phyloP scores from a whole-genome alignment of 2,797 vertebrate genomes.

The Enteromius fasciolatus region DNA sequence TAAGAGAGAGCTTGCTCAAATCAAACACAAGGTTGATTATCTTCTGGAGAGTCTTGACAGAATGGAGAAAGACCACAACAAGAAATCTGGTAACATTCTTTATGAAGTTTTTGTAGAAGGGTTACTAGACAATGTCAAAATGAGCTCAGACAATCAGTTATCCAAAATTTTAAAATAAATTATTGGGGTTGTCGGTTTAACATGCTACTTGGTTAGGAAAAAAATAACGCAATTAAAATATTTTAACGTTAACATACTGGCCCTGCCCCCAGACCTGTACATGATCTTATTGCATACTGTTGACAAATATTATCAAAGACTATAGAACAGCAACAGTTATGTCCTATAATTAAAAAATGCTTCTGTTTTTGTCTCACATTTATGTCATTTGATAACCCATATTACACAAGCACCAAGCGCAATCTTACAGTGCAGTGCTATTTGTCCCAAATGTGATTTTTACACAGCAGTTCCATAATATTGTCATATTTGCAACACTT shows the following conservation, averaged over 20 bases:
- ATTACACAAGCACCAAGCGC: too few species aligned
- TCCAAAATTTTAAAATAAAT: background rate
- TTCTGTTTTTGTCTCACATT: too few species aligned
- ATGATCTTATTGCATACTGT: too few species aligned
- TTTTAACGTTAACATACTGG: too few species aligned
- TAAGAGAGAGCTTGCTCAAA: constrained; percentile 88
- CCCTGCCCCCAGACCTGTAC: too few species aligned
- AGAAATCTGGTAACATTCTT: constrained; percentile 68
- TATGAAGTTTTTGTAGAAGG: background rate
- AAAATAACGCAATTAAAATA: background rate
- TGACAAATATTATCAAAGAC: too few species aligned
- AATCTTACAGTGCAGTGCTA: too few species aligned
- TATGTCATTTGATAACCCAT: too few species aligned
- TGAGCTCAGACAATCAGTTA: background rate
- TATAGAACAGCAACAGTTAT: too few species aligned
- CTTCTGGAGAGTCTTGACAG: constrained; percentile 86
- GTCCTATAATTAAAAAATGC: too few species aligned
- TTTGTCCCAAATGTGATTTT: too few species aligned
- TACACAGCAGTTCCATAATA: too few species aligned
- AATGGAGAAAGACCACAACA: constrained; percentile 88
- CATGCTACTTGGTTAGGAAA: background rate
- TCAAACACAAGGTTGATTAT: constrained; percentile 90
- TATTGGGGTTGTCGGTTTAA: background rate
- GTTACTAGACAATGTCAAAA: background rate
- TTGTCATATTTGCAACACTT: background rate